A percentile compares a stretch with the other conserved stretches of the same genome.
These are phyloP conservation scores for Gouania willdenowi DNA, from an alignment of 2,797 vertebrate genomes.

Conservation along the genomic window DNA sequence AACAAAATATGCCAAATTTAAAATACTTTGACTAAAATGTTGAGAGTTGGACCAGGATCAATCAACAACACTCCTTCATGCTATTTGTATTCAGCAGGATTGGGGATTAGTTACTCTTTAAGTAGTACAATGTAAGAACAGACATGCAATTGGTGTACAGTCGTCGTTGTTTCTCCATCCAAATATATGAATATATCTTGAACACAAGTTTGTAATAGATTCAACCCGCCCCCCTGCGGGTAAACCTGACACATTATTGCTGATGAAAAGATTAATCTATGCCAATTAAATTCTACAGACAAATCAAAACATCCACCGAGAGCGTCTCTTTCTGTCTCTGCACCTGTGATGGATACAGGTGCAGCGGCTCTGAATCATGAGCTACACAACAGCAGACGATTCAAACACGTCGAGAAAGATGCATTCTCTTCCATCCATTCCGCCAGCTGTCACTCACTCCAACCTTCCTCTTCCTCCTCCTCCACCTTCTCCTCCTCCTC, in stretches of 20 bases:
- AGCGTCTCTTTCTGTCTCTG: not conserved
- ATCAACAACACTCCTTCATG: no score
- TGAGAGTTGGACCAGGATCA: no score
- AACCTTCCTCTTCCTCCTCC: not conserved
- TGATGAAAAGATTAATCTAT: not conserved
- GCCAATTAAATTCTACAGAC: not conserved
- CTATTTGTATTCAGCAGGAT: no score
- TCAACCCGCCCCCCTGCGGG: no score
- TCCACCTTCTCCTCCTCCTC: not conserved
- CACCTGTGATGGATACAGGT: not conserved
- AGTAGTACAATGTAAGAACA: no score
- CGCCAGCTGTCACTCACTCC: conserved; percentile 5
- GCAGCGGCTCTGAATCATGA: conserved; percentile 5
- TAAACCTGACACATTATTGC: conserved; percentile 11
- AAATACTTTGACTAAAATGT: no score
- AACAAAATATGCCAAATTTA: no score
- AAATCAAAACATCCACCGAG: conserved; percentile 1
- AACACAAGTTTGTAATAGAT: no score
- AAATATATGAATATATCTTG: no score
- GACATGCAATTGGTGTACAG: no score
- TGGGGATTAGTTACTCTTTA: no score
- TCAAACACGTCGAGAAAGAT: not conserved
- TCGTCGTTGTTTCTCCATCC: no score
- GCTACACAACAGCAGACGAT: not conserved
- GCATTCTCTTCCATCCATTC: not conserved